Conservation (phyloP, 2,888 invertebrate species). For the Dysmachus trigonus region DNA sequence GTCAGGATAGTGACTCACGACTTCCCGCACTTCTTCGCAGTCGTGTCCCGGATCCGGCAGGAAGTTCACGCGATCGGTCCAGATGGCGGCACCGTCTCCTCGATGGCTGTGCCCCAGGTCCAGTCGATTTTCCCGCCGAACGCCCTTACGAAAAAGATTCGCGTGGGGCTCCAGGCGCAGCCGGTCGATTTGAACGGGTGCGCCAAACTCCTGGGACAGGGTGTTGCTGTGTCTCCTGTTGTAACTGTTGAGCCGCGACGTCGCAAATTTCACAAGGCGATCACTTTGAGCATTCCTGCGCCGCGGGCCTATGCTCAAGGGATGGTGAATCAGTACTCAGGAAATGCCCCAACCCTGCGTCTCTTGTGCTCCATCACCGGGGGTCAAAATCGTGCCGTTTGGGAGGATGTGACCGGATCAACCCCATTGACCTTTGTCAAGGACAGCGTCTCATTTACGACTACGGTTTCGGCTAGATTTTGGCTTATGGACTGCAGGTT, state of each 20-base stretch:
- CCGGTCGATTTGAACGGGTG: conserved; percentile 86
- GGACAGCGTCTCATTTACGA: conserved; percentile 98
- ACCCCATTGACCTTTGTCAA: conserved; percentile 96
- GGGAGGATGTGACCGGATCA: conserved; percentile 99
- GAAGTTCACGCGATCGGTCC: conserved; percentile 97
- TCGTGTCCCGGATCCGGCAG: conserved; percentile 92
- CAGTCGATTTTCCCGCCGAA: conserved; percentile 89
- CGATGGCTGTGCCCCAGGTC: conserved; percentile 89
- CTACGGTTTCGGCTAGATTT: conserved; percentile 96
- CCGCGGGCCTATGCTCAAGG: conserved; percentile 70
- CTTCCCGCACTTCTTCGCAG: conserved; percentile 98
- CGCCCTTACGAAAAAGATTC: conserved; percentile 98
- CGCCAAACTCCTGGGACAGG: conserved; percentile 90
- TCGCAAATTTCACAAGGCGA: conserved; percentile 98
- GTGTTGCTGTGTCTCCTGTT: conserved; percentile 96
- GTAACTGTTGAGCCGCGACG: conserved; percentile 97
- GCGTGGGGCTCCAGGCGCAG: conserved; percentile 97
- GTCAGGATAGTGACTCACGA: conserved; percentile 94
- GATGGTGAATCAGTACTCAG: conserved; percentile 87
- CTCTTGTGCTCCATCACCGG: conserved; percentile 96
- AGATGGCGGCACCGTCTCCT: conserved; percentile 96
- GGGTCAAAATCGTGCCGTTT: conserved; percentile 94
- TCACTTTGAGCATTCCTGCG: conserved; percentile 95
- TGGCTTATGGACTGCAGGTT: conserved; percentile 97
- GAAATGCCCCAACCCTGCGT: conserved; percentile 84